These are phyloP conservation scores for Chydorus sphaericus DNA, from an alignment of 2,888 invertebrate genomes.

Conservation along the genomic window DNA sequence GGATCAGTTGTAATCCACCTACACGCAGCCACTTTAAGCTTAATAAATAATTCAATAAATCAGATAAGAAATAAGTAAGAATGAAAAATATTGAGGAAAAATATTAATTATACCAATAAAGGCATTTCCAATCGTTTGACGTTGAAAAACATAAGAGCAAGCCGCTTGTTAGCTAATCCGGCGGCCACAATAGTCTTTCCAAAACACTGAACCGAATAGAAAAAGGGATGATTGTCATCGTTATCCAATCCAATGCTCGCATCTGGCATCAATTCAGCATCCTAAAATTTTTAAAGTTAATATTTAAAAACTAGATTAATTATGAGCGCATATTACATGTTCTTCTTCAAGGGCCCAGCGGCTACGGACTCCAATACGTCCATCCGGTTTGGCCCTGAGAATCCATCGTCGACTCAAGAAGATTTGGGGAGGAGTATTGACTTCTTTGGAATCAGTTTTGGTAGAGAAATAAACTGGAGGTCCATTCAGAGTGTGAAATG, in stretches of 20 bases:
- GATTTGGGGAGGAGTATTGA: not conserved
- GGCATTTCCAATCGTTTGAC: not conserved
- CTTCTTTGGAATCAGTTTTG: not conserved
- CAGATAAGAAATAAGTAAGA: not conserved
- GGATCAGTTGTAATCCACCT: not conserved
- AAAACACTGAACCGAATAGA: not conserved
- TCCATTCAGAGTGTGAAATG: not conserved
- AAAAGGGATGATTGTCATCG: not conserved
- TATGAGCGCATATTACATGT: not conserved
- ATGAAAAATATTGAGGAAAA: too few relatives aligned
- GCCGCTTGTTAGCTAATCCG: not conserved
- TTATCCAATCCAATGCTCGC: not conserved
- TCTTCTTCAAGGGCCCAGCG: not conserved
- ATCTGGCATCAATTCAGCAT: not conserved
- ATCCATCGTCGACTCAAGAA: not conserved
- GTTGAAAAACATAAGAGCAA: not conserved
- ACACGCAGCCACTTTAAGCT: not conserved
- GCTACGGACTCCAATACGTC: not conserved
- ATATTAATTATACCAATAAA: not conserved
- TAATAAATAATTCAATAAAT: not conserved
- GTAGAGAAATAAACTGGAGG: too few relatives aligned
- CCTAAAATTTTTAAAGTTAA: not conserved
- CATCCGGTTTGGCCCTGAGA: not conserved
- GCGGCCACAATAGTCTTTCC: not conserved
- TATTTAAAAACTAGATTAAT: not conserved